A percentile compares a stretch with the other conserved stretches of the same genome.
These are phyloP conservation scores for Acropternis orthonyx DNA, from an alignment of 2,797 vertebrate genomes.

Conservation along the genomic window DNA sequence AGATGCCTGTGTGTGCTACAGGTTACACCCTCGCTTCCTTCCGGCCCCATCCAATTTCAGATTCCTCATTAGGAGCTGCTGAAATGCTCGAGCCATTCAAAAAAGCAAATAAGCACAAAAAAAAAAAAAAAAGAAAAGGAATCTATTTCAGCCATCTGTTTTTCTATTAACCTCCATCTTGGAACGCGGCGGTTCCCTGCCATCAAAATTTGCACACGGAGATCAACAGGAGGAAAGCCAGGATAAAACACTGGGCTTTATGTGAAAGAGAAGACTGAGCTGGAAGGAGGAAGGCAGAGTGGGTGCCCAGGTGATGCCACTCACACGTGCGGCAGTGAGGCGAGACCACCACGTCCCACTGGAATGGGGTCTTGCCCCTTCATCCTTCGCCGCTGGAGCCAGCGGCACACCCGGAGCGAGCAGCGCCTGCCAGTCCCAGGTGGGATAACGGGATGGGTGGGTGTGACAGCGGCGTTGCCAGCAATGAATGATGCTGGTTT, in stretches of 20 bases:
- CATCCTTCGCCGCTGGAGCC: not conserved
- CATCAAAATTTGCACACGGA: not conserved
- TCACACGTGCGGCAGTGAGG: rapidly evolving
- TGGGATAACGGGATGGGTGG: not conserved
- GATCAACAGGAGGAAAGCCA: not conserved
- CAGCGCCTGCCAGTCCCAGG: not conserved
- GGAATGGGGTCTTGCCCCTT: not conserved
- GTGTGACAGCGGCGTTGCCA: not conserved
- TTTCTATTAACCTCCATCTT: slow-evolving; percentile 19
- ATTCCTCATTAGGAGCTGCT: not conserved
- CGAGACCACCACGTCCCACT: rapidly evolving
- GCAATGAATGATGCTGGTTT: not conserved
- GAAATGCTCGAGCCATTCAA: not conserved
- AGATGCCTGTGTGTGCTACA: slow-evolving; percentile 18
- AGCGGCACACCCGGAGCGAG: rapidly evolving
- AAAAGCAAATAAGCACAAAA: not conserved
- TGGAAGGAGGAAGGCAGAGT: not conserved
- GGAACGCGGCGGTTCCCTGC: not conserved
- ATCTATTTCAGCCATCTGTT: not conserved
- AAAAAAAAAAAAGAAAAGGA: not conserved
- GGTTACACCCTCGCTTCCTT: slow-evolving; percentile 53
- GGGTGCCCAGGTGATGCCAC: not conserved
- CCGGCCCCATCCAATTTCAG: not conserved
- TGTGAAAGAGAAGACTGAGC: not conserved
- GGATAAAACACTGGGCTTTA: not conserved